A percentile compares a stretch with the other conserved stretches of the same genome.
Evolutionary conservation across 2,888 invertebrate genomes (phyloP).

Genomic region (Ceratothoa steindachneri): DNA sequence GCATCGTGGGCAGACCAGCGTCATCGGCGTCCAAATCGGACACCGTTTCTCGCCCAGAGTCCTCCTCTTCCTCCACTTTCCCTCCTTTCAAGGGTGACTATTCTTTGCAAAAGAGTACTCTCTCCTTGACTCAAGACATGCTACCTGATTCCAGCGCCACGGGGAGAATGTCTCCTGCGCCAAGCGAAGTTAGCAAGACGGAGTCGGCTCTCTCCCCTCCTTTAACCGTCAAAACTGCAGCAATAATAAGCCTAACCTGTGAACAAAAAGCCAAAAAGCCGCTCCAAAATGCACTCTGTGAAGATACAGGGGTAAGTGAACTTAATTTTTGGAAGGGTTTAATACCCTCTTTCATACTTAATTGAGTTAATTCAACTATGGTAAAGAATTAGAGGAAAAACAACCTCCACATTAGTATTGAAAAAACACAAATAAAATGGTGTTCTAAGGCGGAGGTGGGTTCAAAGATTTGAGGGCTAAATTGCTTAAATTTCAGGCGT

Average conservation of each 20-base stretch:
- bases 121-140: slow-evolving; percentile 49
- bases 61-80: slow-evolving; percentile 49
- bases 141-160: slow-evolving; percentile 50
- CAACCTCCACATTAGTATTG: no score
- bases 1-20: slow-evolving; percentile 48
- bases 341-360: no score
- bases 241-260: slow-evolving; percentile 44
- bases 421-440: no score
- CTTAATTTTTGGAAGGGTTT: no score
- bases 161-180: slow-evolving; percentile 50
- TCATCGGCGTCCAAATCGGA: slow-evolving; percentile 49
- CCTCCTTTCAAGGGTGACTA: slow-evolving; percentile 49
- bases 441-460: no score
- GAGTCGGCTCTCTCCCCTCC: slow-evolving; percentile 50
- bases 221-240: slow-evolving; percentile 47
- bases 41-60: slow-evolving; percentile 49
- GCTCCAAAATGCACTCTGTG: neutral
- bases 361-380: no score
- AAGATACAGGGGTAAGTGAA: neutral
- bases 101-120: slow-evolving; percentile 48
- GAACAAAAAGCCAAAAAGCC: slow-evolving; percentile 31
- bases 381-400: no score
- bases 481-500: no score
- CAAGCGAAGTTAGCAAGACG: slow-evolving; percentile 51
- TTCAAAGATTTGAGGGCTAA: no score